Conservation (phyloP, 2,888 invertebrate genomes). For the Pseudococcus longispinus region DNA sequence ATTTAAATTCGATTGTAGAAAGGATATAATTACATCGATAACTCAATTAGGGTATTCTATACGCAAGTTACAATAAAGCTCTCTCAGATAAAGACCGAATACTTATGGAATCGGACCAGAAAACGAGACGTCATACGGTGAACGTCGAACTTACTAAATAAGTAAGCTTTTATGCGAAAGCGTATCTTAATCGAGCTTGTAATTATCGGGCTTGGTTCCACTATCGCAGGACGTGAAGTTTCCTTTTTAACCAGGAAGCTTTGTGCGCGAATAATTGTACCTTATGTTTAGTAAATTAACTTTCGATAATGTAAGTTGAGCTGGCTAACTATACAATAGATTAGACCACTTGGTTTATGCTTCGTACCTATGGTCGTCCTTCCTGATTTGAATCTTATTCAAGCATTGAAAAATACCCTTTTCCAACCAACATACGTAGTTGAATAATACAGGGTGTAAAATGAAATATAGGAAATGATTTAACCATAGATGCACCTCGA, state of each 20-base stretch:
- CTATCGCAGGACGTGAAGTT: slow-evolving; percentile 9
- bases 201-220: slow-evolving; percentile 17
- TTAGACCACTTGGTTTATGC: not conserved
- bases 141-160: not conserved
- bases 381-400: not conserved
- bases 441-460: too few species aligned
- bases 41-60: slow-evolving; percentile 4
- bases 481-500: too few species aligned
- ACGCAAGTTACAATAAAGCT: not conserved
- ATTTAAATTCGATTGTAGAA: not conserved
- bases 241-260: slow-evolving; percentile 30
- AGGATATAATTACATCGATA: slow-evolving; percentile 19
- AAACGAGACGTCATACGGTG: slow-evolving; percentile 25
- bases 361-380: not conserved
- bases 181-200: slow-evolving; percentile 24
- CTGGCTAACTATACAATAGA: not conserved
- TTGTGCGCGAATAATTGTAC: slow-evolving; percentile 3
- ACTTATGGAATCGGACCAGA: not conserved
- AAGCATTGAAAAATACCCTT: not conserved
- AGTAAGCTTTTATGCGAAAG: slow-evolving; percentile 22
- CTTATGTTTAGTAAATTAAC: not conserved
- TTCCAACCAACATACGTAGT: too few species aligned
- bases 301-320: not conserved
- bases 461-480: too few species aligned
- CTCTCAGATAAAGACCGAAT: not conserved